Percentiles rank a stretch among this genome's conserved stretches.
Evolutionary conservation across 2,113 vertebrate genomes (phyloP).

Genomic region (Variabilichromis moorii): DNA sequence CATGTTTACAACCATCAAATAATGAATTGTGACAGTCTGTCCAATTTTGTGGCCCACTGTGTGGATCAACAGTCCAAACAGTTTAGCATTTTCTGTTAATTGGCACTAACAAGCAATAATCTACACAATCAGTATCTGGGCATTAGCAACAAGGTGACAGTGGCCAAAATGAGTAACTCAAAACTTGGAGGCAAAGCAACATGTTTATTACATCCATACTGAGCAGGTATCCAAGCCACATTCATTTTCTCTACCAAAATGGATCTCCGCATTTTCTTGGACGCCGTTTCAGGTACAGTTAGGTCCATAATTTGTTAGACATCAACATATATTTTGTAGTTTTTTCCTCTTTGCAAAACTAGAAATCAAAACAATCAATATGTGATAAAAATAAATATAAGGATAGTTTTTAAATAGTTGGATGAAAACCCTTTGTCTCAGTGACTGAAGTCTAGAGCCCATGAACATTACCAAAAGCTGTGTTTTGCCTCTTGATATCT

Average conservation of each 20-base stretch:
- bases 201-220: not conserved
- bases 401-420: not conserved
- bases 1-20: not conserved
- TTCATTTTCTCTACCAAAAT: not conserved
- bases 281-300: not conserved
- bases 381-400: not conserved
- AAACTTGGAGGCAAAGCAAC: not conserved
- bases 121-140: not conserved
- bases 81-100: not conserved
- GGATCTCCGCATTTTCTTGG: not conserved
- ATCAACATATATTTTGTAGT: not conserved
- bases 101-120: not conserved
- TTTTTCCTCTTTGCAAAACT: not conserved
- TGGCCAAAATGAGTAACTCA: not conserved
- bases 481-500: not conserved
- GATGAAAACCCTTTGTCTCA: not conserved
- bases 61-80: not conserved
- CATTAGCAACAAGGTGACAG: not conserved
- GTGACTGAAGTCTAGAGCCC: not conserved
- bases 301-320: not conserved
- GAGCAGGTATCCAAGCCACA: not conserved
- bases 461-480: not conserved
- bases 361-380: not conserved
- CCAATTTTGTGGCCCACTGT: not conserved
- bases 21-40: not conserved